phyloP scores from a whole-genome alignment of 1,140 invertebrate genomes.

The Zaprionus africanus region DNA sequence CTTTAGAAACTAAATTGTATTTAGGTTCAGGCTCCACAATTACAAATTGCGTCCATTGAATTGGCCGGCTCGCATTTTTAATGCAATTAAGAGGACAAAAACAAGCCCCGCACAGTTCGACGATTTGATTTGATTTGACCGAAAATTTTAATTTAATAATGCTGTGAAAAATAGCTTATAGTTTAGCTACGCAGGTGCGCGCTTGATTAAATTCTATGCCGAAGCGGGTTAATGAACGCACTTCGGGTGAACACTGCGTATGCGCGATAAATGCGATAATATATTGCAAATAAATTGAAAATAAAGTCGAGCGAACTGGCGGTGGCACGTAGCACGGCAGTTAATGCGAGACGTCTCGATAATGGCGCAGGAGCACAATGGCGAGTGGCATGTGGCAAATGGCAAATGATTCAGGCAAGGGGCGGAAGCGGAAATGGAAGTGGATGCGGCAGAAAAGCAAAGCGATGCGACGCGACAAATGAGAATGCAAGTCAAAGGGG shows the following conservation, averaged over 20 bases:
- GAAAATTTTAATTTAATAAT: conserved; percentile 60
- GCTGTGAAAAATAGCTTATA: conserved; percentile 49
- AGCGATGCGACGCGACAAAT: conserved; percentile 55
- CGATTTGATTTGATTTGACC: conserved; percentile 24
- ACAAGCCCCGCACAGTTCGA: conserved; percentile 5
- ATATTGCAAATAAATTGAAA: conserved; percentile 46
- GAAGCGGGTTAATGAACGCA: conserved; percentile 19
- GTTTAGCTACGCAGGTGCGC: conserved; percentile 40
- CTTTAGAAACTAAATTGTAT: conserved; percentile 5
- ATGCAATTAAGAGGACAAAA: conserved; percentile 58
- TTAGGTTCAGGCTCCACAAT: conserved; percentile 9
- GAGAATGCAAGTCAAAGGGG: conserved; percentile 27
- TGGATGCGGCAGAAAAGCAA: conserved; percentile 54
- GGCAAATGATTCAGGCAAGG: conserved; percentile 15
- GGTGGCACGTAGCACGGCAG: conserved; percentile 25
- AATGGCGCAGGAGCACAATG: conserved; percentile 41
- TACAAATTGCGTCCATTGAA: conserved; percentile 14
- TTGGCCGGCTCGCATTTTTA: conserved; percentile 51
- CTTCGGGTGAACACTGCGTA: background rate
- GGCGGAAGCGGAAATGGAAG: conserved; percentile 57
- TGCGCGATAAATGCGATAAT: conserved; percentile 56
- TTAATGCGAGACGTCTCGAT: conserved; percentile 4
- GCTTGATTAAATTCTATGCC: conserved; percentile 65
- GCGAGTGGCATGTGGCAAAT: background rate
- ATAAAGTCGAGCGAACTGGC: conserved; percentile 44